Conservation (phyloP, 2,113 vertebrate genomes). For the Cryptotis parvus region DNA sequence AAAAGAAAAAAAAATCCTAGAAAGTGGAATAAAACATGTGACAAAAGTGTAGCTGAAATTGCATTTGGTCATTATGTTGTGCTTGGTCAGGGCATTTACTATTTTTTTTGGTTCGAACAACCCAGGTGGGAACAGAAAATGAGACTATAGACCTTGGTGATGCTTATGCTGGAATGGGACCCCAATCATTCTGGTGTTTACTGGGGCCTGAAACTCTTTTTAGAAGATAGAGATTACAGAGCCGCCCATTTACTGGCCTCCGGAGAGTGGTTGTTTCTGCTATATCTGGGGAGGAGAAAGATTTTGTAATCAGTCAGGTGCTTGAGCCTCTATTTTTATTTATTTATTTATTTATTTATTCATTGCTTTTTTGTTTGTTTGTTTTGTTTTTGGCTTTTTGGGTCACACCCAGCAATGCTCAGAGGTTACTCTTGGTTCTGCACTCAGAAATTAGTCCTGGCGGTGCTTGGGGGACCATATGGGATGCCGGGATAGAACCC, state of each 20-base stretch:
- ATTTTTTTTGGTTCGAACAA: neutral
- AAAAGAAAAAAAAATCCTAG: neutral
- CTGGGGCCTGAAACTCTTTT: neutral
- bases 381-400: too few species aligned
- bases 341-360: too few species aligned
- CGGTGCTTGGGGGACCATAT: too few species aligned
- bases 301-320: neutral
- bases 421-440: too few species aligned
- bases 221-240: neutral
- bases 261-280: neutral
- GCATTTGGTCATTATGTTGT: neutral
- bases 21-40: constrained; percentile 41
- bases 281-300: neutral
- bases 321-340: too few species aligned
- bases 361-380: too few species aligned
- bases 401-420: too few species aligned
- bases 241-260: neutral
- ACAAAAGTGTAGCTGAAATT: constrained; percentile 1
- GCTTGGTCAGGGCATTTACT: neutral
- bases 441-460: too few species aligned
- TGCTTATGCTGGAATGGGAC: too few species aligned
- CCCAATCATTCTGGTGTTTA: neutral
- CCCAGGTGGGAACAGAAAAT: neutral
- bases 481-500: too few species aligned
- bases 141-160: neutral